Evolutionary conservation across 2,888 invertebrate species (phyloP), one percentile per base, ranked within the genome.

Genomic region (Scaptomyza cyrtandrae): DNA sequence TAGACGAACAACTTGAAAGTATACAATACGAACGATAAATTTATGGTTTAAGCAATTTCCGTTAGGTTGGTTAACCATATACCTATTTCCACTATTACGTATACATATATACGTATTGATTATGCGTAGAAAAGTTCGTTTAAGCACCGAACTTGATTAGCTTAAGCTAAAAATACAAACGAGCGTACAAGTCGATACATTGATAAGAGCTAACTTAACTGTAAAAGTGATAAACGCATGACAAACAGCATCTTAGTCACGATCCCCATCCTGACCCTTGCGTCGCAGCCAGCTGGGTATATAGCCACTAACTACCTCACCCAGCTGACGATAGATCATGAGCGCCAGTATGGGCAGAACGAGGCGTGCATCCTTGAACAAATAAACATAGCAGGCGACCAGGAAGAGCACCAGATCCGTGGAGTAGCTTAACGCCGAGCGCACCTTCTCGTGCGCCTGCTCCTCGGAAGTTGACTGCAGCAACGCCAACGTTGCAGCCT

Each of bases 321-420:
- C 94, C 71, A 96, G 90, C 89, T 96, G 96, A 63, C 97, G 94
- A 90, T 96, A 97, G 50, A 96, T 94, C 91, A 97, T 94, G 3
- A 97, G 93, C 43, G 95, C 93, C 67, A 97, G 93, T 79, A 97
- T 94, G 35, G 97, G 97, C 78, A 97, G 93, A n/a, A 96, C 96
- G 50, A 96, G 93, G 74, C 95, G 93, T 89, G 96, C 96, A 88
- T 96, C 96, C 87, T 95, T 95, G 88, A 96, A 97, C 60, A 96
- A 92, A 91, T 96, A 97, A 37, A 97, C 93, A 94, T 96, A 97
- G 90, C 95, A 95, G 27, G 97, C 97, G 13, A 96, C 94, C 39
- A 95, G 76, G 66, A 97, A 94, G 84, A 97, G 93, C 44, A 95
- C 95, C 64, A 96, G 90, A 90, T 97, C 97, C 0, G 96, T 96